These are phyloP conservation scores for Chondrosia reniformis DNA, from an alignment of 37 sponge, comb jelly and placozoan species.

Conservation along the genomic window DNA sequence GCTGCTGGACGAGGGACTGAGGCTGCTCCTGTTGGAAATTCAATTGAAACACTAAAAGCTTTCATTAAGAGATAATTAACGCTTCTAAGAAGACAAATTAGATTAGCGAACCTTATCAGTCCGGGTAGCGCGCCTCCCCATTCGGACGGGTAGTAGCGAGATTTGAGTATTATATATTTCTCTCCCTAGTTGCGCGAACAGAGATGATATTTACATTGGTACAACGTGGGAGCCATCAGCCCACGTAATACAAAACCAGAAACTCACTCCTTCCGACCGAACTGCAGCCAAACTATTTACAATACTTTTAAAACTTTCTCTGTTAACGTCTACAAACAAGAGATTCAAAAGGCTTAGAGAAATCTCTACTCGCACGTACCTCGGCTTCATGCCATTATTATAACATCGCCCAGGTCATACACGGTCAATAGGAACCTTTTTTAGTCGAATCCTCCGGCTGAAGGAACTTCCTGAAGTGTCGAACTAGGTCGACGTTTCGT, in stretches of 20 bases:
- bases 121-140: conserved; percentile 19
- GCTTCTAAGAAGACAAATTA: not conserved
- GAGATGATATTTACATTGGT: not conserved
- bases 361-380: not conserved
- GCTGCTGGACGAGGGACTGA: not conserved
- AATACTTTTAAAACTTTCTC: conserved; percentile 63
- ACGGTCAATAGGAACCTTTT: conserved; percentile 49
- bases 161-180: conserved; percentile 17
- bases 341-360: not conserved
- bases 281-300: conserved; percentile 70
- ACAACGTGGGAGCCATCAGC: not conserved
- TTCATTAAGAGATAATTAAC: not conserved
- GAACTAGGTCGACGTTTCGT: conserved; percentile 75
- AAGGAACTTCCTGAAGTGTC: conserved; percentile 71
- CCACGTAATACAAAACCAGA: not conserved
- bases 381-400: not conserved
- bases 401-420: no score
- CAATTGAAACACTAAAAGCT: not conserved
- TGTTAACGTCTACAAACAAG: conserved; percentile 44
- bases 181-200: conserved; percentile 22
- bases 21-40: not conserved
- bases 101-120: not conserved
- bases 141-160: not conserved
- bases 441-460: conserved; percentile 30
- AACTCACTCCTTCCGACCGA: conserved; percentile 54